These are phyloP conservation scores for Catagonus wagneri DNA, from an alignment of 2,113 vertebrate genomes.

Conservation along the genomic window DNA sequence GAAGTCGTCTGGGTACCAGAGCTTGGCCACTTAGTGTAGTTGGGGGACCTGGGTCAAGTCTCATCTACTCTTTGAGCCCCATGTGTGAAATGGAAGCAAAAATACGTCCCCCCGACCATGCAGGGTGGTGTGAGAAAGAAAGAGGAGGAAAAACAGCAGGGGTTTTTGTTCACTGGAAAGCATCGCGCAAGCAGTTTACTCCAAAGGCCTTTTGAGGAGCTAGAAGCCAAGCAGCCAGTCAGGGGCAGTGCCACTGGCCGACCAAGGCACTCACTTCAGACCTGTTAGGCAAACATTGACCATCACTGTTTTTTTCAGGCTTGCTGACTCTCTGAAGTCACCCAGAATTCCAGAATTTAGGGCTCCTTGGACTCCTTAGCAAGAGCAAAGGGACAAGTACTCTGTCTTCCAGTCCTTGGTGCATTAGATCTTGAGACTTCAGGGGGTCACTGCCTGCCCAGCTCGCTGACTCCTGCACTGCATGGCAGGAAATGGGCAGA, in stretches of 20 bases:
- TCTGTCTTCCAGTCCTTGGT: conserved; percentile 65
- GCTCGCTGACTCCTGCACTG: background rate
- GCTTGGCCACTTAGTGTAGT: background rate
- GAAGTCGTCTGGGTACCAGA: background rate
- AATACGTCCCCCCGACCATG: background rate
- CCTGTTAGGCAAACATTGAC: too few species aligned
- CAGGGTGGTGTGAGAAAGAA: background rate
- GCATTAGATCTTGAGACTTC: conserved; percentile 85
- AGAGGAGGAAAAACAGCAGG: background rate
- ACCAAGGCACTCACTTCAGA: too few species aligned
- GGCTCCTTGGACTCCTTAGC: conserved; percentile 65
- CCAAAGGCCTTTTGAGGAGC: background rate
- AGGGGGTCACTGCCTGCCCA: background rate
- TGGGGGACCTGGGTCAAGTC: background rate
- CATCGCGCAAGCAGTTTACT: background rate
- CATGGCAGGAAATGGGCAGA: background rate
- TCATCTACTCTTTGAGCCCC: background rate
- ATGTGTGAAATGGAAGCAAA: background rate
- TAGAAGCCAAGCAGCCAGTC: background rate
- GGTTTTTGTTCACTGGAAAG: background rate
- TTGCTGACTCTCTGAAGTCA: background rate
- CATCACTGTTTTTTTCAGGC: background rate
- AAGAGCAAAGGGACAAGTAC: conserved; percentile 73
- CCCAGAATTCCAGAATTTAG: background rate
- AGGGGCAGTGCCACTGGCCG: conserved; percentile 12